Base-by-base conservation (phyloP, 2,113 vertebrate species). In the Meriones unguiculatus region DNA sequence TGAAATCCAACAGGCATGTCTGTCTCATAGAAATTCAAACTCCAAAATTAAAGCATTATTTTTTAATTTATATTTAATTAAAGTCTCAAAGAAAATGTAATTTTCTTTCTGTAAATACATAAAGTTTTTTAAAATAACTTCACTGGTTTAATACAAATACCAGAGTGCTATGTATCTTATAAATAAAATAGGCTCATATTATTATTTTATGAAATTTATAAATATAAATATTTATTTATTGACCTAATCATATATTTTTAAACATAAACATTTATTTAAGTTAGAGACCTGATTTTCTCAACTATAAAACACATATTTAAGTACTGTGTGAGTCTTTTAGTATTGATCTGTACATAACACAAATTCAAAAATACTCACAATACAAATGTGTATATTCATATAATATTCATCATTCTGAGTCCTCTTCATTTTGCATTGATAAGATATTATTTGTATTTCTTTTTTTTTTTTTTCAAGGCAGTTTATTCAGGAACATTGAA, bases 181-280 rank as follows among this genome's bases (percentile, higher is more conserved):
- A 9, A 92, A 72, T 67, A 76, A 77, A 92, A 30, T 59, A 57
- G 1, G 25, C 17, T 82, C 25, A 46, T 3, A 70, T 35, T 73
- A 28, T 6, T 15, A 65, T 22, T 85, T 57, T 24, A 4, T n/a
- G 82, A 94, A 30, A 35, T 77, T 20, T 84, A 9, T 22, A 84
- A 77, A 7, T 67, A 20, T 25, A 9, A 87, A 77, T 76, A 64
- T 9, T n/a, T 81, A 67, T 38, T 41, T 97, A 72, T 65, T 94
- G 46, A 70, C 57, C 0, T 72, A 52, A 67, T 77, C 9, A 5
- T 54, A 11, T 54, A 6, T 73, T 1, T 25, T 28, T 57, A 41
- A 62, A 38, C 30, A 14, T n/a, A 24, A 92, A 87, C 59, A 50
- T 6, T 41, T 91, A 85, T n/a, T 50, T 97, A 75, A 69, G 67